Conservation (phyloP, 2,888 invertebrate genomes). For the Erebia epiphron region DNA sequence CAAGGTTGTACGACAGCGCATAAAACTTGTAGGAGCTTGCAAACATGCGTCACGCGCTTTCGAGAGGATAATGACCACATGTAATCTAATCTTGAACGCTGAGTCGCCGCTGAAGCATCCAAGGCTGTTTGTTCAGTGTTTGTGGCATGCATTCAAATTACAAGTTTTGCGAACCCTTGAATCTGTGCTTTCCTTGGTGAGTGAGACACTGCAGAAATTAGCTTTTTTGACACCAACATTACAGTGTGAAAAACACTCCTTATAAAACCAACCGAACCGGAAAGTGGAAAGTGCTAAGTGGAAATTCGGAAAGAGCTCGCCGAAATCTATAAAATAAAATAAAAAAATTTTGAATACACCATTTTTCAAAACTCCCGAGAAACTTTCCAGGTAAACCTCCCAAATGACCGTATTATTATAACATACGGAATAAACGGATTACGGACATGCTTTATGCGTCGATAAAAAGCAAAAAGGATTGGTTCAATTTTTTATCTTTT, state of each 20-base stretch:
- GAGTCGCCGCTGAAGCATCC: constrained; percentile 40
- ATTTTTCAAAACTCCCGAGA: too few species aligned
- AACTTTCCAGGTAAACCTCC: too few species aligned
- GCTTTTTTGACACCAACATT: too few species aligned
- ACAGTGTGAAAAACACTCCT: too few species aligned
- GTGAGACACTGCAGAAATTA: too few species aligned
- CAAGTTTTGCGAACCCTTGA: neutral
- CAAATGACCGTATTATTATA: too few species aligned
- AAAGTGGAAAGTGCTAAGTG: too few species aligned
- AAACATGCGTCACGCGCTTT: constrained; percentile 36
- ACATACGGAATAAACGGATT: neutral
- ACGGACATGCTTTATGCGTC: neutral
- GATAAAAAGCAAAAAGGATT: neutral
- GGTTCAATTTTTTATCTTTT: neutral
- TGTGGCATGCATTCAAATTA: constrained; percentile 4
- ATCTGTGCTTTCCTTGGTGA: too few species aligned
- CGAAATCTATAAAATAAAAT: too few species aligned
- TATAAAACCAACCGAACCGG: neutral
- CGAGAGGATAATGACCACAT: constrained; percentile 65
- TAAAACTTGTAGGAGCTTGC: constrained; percentile 28
- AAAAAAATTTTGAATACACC: too few species aligned
- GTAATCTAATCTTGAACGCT: constrained; percentile 67
- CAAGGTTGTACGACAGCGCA: constrained; percentile 22
- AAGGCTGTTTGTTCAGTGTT: constrained; percentile 15
- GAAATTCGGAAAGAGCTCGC: too few species aligned